Base-by-base conservation (phyloP, 2,888 invertebrate genomes). In the Synergus umbraculus region DNA sequence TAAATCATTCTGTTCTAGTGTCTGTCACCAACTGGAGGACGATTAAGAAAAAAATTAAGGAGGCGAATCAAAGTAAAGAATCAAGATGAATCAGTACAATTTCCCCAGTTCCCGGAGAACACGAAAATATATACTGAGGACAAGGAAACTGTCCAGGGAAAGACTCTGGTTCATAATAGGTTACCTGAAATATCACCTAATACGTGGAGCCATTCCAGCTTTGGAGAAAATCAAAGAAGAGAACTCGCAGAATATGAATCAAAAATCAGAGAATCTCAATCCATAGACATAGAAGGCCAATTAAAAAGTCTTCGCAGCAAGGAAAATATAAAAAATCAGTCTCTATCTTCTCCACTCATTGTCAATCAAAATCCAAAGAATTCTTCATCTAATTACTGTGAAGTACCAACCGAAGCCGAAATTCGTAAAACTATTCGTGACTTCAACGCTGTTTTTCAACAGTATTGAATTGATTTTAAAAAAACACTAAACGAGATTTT, bases 1-100 rank as follows among this genome's bases (percentile, higher is more conserved):
- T 5, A 4, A 46, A 12, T 46, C 3, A 73, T 37, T 54, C n/a
- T 73, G 10, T 73, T 54, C 54, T n/a, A 73, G 73, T 73, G 73
- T 1, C 37, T 41, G 18, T 37, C 73, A 10, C 3, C n/a, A 54
- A 18, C 54, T 46, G 73, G 73, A 15, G 73, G 12, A 73, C 9
- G 10, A 7, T 73, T 73, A 10, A 29, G 54, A 54, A 4, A 9
- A 15, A 54, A 10, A 37, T 37, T 37, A 18, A 13, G 9, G 13
- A 67, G 44, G 18, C 10, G 18, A 22, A 13, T 4, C 18, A 46
- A 18, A 7, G 4, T 12, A 8, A 67, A 67, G 12, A 67, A 18
- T 44, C 66, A 66, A 44, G 66, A 66, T 66, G 66, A 2, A 1
- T 43, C 18, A 15, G 10, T 5, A 43, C 43, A 66, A 66, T 10